phyloP scores from a whole-genome alignment of 2,113 vertebrate species.

The Hylia prasina region DNA sequence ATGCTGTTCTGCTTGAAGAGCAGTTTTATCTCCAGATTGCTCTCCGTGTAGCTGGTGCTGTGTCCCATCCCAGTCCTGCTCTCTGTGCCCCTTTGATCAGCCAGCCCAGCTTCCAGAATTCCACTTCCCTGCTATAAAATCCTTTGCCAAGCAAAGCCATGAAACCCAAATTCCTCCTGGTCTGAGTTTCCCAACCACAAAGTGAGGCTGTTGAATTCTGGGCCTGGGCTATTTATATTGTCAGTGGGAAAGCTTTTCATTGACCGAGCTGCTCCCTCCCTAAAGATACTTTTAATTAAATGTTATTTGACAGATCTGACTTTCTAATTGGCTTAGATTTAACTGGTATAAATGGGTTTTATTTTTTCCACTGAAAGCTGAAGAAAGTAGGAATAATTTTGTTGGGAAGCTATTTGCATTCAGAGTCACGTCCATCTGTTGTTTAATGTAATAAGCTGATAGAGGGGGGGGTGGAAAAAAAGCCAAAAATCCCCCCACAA shows the following conservation, averaged over 20 bases:
- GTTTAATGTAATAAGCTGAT: not conserved
- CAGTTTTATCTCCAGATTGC: not conserved
- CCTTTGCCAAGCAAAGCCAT: not conserved
- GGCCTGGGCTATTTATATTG: conserved; percentile 4
- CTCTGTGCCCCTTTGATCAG: not conserved
- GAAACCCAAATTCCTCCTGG: not conserved
- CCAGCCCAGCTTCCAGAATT: not conserved
- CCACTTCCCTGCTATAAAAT: not conserved
- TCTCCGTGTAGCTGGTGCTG: not conserved
- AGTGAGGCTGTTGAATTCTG: not conserved
- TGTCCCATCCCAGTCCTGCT: not conserved
- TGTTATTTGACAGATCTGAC: not conserved
- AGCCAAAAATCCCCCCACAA: not conserved
- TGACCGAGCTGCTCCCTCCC: not conserved
- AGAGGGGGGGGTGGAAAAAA: not conserved
- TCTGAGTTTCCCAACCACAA: not conserved
- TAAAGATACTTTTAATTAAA: conserved; percentile 7
- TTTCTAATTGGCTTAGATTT: not conserved
- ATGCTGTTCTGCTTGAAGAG: not conserved
- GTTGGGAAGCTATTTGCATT: not conserved
- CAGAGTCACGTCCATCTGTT: not conserved
- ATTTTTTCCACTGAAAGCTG: not conserved
- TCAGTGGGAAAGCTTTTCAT: not conserved
- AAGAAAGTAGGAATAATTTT: not conserved
- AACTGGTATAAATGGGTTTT: not conserved